Base-by-base conservation (phyloP, 1,140 invertebrate genomes). In the Cyclina sinensis region DNA sequence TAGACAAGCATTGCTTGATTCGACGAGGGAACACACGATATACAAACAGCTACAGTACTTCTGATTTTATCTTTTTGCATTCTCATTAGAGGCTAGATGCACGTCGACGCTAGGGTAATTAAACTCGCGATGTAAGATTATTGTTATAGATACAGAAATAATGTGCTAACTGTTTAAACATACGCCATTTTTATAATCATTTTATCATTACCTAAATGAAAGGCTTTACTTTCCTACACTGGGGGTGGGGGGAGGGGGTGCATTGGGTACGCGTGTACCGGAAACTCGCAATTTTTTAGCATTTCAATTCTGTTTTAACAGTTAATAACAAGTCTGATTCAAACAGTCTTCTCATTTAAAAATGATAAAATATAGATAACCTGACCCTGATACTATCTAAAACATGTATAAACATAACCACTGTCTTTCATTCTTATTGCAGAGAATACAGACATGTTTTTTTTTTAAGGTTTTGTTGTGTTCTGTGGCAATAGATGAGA, bases 121-220 rank as follows among this genome's bases (percentile, higher is more conserved):
- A 51, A 48, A 54, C 27, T 21, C 7, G 27, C 14, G 0, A 32
- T 78, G 4, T 35, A 21, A 30, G 74, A 78, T 78, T 54, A 48
- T 78, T 51, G 46, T 35, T n/a, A 32, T 1, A 54, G 74, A 78
- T 54, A 57, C 12, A 32, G 5, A 48, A 78, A 78, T 43, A 78
- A 78, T 57, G 27, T 54, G 3, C 27, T 78, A 51, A 78, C 32
- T 78, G 74, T 78, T 51, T 32, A 78, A 78, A 78, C 74, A 78
- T 51, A 57, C 54, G 74, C 27, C 14, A 78, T 30, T 35, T 32
- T 4, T 54, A 43, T n/a, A 78, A 54, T 54, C 27, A 54, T 57
- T 35, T n/a, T 30, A 51, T 78, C 74, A 54, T 54, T 78, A 78
- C 48, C n/a, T 51, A 1, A 51, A 78, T 78, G 46, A 78, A 78